phyloP scores from a whole-genome alignment of 2,888 invertebrate genomes.

The Chloroclystis v-ata region DNA sequence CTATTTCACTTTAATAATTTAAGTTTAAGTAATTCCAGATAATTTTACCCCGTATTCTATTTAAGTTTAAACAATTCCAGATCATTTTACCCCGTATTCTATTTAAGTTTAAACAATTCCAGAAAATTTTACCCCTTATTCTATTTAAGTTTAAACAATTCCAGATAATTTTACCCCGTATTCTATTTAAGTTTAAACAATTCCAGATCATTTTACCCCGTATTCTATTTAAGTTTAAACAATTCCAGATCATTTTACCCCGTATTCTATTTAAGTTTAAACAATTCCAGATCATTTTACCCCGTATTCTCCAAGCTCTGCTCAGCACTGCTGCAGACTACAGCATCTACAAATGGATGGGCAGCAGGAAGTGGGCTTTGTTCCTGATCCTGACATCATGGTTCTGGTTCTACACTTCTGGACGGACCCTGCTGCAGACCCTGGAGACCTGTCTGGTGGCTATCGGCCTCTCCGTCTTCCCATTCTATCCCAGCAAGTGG shows the following conservation, averaged over 20 bases:
- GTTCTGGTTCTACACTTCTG: slow-evolving; percentile 95
- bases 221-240: too few relatives aligned
- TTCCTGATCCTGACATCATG: slow-evolving; percentile 87
- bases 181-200: too few relatives aligned
- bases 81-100: too few relatives aligned
- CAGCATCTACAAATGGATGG: slow-evolving; percentile 82
- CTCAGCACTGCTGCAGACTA: slow-evolving; percentile 89
- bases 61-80: too few relatives aligned
- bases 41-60: too few relatives aligned
- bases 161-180: background rate
- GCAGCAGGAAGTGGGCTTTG: slow-evolving; percentile 85
- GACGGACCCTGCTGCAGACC: slow-evolving; percentile 92
- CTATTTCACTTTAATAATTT: too few relatives aligned
- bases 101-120: background rate
- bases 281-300: slow-evolving; percentile 80
- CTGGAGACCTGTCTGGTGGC: slow-evolving; percentile 89
- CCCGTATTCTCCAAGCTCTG: slow-evolving; percentile 89
- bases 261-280: background rate
- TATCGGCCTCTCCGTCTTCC: slow-evolving; percentile 88
- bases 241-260: too few relatives aligned
- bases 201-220: too few relatives aligned
- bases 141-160: too few relatives aligned
- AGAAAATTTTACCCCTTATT: background rate
- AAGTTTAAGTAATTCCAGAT: too few relatives aligned
- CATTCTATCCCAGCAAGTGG: slow-evolving; percentile 77